These are phyloP conservation scores for Pelobates cultripes DNA, from an alignment of 2,797 vertebrate genomes.

Conservation along the genomic window DNA sequence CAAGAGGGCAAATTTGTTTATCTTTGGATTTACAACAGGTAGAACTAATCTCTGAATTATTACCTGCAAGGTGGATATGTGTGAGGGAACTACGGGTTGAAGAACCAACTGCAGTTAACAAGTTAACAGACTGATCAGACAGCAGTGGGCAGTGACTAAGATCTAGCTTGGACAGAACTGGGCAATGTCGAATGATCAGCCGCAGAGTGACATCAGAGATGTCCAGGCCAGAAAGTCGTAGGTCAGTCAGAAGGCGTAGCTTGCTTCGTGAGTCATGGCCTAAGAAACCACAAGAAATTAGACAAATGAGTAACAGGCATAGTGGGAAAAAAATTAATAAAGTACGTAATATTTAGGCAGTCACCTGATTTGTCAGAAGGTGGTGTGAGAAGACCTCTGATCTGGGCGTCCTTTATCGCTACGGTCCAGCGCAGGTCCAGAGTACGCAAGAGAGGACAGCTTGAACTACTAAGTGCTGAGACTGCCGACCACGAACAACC, in stretches of 20 bases:
- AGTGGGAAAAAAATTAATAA: neutral
- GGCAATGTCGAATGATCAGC: conserved; percentile 96
- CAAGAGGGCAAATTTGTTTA: too few relatives aligned
- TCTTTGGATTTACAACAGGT: neutral
- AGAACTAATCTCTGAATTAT: neutral
- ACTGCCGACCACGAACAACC: conserved; percentile 94
- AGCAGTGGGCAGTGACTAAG: conserved; percentile 93
- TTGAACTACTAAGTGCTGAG: conserved; percentile 92
- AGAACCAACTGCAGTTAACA: conserved; percentile 94
- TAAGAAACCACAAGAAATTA: conserved; percentile 57
- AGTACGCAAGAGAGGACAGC: conserved; percentile 93
- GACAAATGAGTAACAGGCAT: neutral
- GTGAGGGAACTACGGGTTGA: conserved; percentile 94
- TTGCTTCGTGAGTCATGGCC: conserved; percentile 97
- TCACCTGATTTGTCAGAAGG: conserved; percentile 83
- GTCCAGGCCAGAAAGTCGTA: conserved; percentile 93
- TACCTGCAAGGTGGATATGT: conserved; percentile 94
- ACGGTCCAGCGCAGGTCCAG: conserved; percentile 95
- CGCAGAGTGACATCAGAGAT: conserved; percentile 92
- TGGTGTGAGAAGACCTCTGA: conserved; percentile 91
- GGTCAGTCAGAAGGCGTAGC: conserved; percentile 90
- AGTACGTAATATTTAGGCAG: neutral
- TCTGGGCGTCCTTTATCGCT: conserved; percentile 92
- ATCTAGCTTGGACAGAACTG: conserved; percentile 92
- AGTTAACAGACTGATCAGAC: conserved; percentile 92